These are phyloP conservation scores for Melitaea cinxia DNA, from an alignment of 1,140 invertebrate species.

Conservation along the genomic window DNA sequence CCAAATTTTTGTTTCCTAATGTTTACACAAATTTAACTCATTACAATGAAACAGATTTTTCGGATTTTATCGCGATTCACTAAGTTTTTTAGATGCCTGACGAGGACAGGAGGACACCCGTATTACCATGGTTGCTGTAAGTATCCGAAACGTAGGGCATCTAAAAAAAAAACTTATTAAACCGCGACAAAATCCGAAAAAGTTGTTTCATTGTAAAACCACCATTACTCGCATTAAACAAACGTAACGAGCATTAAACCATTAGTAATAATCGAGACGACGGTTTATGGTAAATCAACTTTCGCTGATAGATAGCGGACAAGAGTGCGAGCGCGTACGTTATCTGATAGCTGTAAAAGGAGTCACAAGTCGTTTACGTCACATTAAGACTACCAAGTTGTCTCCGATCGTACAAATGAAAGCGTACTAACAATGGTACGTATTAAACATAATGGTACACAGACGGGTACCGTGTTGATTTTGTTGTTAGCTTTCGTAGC, in stretches of 20 bases:
- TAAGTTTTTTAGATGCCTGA: too few relatives aligned
- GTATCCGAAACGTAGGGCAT: too few relatives aligned
- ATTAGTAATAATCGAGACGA: slow-evolving; percentile 26
- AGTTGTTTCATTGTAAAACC: background rate
- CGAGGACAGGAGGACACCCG: too few relatives aligned
- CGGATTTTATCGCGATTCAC: too few relatives aligned
- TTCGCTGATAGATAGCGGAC: slow-evolving; percentile 42
- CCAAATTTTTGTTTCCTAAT: too few relatives aligned
- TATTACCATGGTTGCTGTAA: too few relatives aligned
- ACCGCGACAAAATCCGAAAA: too few relatives aligned
- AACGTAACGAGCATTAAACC: slow-evolving; percentile 8
- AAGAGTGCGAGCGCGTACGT: slow-evolving; percentile 39
- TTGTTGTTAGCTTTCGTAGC: slow-evolving; percentile 4
- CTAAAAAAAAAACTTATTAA: too few relatives aligned
- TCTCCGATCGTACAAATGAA: slow-evolving; percentile 13
- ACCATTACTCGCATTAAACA: background rate
- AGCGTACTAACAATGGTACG: slow-evolving; percentile 26
- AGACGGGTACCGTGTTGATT: slow-evolving; percentile 9
- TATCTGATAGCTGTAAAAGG: slow-evolving; percentile 35
- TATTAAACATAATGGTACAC: slow-evolving; percentile 18
- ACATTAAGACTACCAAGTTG: slow-evolving; percentile 21
- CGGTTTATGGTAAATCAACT: slow-evolving; percentile 49
- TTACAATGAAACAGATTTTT: too few relatives aligned
- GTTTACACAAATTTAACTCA: too few relatives aligned
- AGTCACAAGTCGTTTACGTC: slow-evolving; percentile 25